A percentile compares a stretch with the other conserved stretches of the same genome.
Conservation (phyloP, 1,140 invertebrate genomes). For the Leptoteleia sp. region DNA sequence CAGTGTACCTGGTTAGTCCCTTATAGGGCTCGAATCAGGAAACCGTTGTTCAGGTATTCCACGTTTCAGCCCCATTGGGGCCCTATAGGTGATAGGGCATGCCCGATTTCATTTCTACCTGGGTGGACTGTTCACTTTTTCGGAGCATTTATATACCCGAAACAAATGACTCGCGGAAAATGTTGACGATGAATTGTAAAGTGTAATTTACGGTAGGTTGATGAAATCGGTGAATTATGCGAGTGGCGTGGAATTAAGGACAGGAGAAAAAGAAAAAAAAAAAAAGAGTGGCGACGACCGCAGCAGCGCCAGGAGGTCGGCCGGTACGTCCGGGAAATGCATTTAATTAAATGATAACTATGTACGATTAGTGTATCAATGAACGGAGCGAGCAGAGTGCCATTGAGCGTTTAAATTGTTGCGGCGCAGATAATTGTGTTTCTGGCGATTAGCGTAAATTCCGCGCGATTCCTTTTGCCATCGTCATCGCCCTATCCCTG, state of each 20-base stretch:
- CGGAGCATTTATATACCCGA: too few relatives aligned
- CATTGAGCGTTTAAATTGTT: slow-evolving; percentile 49
- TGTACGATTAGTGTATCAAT: slow-evolving; percentile 70
- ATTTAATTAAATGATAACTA: slow-evolving; percentile 77
- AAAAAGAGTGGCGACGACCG: slow-evolving; percentile 9
- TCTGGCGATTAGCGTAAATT: slow-evolving; percentile 56
- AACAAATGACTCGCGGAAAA: too few relatives aligned
- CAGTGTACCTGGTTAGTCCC: too few relatives aligned
- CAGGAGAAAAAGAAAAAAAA: too few relatives aligned
- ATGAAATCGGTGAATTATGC: background rate
- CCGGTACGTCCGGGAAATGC: slow-evolving; percentile 69
- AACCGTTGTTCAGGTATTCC: too few relatives aligned
- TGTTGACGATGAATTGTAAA: too few relatives aligned
- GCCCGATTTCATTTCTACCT: too few relatives aligned
- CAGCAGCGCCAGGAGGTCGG: slow-evolving; percentile 3
- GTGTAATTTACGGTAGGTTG: background rate
- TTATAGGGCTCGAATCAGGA: too few relatives aligned
- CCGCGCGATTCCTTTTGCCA: slow-evolving; percentile 26
- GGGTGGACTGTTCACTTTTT: too few relatives aligned
- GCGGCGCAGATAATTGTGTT: slow-evolving; percentile 67
- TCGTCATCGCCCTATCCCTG: slow-evolving; percentile 5
- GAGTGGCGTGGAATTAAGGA: background rate
- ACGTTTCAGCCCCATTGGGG: too few relatives aligned
- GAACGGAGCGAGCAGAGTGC: slow-evolving; percentile 36
- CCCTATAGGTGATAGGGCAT: too few relatives aligned